Conservation (phyloP, 37 sponge, comb jelly and placozoan genomes). For the Chondrilla cf. caribensis region DNA sequence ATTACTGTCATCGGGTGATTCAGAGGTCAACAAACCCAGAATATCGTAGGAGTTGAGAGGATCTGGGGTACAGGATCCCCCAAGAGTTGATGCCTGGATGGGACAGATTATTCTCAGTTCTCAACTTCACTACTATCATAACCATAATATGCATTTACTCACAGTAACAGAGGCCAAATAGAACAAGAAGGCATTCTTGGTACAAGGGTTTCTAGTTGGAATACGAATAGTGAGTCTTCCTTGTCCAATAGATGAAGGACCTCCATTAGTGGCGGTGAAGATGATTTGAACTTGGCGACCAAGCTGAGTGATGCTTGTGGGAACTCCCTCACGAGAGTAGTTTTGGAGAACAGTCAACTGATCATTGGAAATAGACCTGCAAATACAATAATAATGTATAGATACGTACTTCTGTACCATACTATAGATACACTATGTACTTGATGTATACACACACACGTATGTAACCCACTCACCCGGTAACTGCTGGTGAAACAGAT, state of each 20-base stretch:
- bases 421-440: too few relatives aligned
- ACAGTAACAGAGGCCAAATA: not conserved
- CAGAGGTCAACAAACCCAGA: too few relatives aligned
- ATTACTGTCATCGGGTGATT: too few relatives aligned
- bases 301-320: not conserved
- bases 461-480: not conserved
- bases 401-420: too few relatives aligned
- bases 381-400: not conserved
- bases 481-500: not conserved
- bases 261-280: slow-evolving; percentile 3
- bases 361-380: slow-evolving; percentile 1
- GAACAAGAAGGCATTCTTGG: not conserved
- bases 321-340: not conserved
- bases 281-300: not conserved
- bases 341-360: not conserved
- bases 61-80: too few relatives aligned
- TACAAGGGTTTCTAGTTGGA: slow-evolving; percentile 5
- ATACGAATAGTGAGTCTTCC: not conserved
- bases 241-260: not conserved
- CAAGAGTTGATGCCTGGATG: too few relatives aligned
- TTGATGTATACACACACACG: not conserved
- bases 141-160: too few relatives aligned
- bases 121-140: too few relatives aligned
- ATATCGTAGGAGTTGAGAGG: too few relatives aligned
- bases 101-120: too few relatives aligned